Conservation (phyloP, 2,113 vertebrate genomes). For the Lycaon pictus region DNA sequence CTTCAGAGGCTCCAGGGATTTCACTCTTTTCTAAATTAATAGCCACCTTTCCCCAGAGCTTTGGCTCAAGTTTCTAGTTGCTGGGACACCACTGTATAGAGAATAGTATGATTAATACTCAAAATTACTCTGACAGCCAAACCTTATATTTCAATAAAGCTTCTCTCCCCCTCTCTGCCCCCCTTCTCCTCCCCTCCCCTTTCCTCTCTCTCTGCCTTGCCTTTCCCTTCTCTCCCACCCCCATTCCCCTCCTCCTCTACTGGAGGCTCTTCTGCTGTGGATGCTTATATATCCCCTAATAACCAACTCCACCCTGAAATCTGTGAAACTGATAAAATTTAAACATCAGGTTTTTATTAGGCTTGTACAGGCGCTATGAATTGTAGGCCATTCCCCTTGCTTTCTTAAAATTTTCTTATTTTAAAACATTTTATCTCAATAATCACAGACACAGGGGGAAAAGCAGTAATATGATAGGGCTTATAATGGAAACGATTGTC, state of each 20-base stretch:
- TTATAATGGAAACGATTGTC: neutral
- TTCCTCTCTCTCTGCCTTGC: neutral
- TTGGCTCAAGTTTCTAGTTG: constrained; percentile 34
- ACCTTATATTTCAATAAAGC: neutral
- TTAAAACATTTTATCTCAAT: constrained; percentile 20
- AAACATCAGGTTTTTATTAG: constrained; percentile 13
- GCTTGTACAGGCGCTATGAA: neutral
- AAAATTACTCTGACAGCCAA: constrained; percentile 29
- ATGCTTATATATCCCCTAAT: neutral
- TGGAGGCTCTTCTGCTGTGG: neutral
- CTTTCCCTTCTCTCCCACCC: rapidly evolving
- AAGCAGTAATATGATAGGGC: neutral
- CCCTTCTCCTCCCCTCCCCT: rapidly evolving
- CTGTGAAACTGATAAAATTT: constrained; percentile 21
- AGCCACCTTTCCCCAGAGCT: constrained; percentile 7
- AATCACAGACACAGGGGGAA: constrained; percentile 4
- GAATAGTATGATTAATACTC: constrained; percentile 46
- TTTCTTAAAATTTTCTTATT: constrained; percentile 36
- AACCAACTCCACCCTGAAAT: neutral
- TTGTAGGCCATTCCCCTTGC: neutral
- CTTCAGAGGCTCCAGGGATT: neutral
- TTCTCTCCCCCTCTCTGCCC: neutral
- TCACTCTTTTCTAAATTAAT: constrained; percentile 46
- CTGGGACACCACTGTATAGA: neutral
- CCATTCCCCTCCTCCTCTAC: neutral